A percentile compares a stretch with the other conserved stretches of the same genome.
These are phyloP conservation scores for Neosilurus hyrtlii DNA, from an alignment of 2,797 vertebrate genomes.

Conservation along the genomic window DNA sequence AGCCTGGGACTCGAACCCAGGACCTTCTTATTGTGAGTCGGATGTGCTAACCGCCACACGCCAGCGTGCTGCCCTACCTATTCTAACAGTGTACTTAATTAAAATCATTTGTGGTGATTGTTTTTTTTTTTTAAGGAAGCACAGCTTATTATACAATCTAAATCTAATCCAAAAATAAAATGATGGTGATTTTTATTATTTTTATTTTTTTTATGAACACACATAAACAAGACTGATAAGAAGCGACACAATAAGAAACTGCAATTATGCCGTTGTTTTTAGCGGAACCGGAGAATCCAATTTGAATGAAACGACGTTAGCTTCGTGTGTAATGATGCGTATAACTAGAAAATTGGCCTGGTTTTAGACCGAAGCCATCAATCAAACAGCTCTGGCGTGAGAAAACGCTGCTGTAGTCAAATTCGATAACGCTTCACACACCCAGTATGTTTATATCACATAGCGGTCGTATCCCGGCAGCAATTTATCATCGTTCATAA, in stretches of 20 bases:
- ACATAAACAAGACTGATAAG: conserved; percentile 1
- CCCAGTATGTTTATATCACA: neutral
- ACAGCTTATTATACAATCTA: neutral
- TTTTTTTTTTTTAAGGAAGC: neutral
- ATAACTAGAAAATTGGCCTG: conserved; percentile 23
- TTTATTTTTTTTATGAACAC: neutral
- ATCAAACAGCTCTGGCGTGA: neutral
- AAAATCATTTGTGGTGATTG: neutral
- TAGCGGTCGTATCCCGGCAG: neutral
- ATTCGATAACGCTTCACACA: neutral
- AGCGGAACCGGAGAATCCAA: conserved; percentile 25
- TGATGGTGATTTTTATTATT: neutral
- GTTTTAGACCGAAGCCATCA: conserved; percentile 1
- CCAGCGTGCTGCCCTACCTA: too few species aligned
- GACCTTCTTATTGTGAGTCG: too few species aligned
- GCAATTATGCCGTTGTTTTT: conserved; percentile 15
- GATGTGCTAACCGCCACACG: too few species aligned
- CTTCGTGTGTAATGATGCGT: neutral
- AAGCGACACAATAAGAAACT: neutral
- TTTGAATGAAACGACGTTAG: conserved; percentile 12
- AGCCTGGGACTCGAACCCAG: too few species aligned
- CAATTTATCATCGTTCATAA: conserved; percentile 1
- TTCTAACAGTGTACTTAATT: neutral
- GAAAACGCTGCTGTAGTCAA: neutral
- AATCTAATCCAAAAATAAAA: neutral